phyloP scores from a whole-genome alignment of 2,888 invertebrate species.

The Dynastes grantii region DNA sequence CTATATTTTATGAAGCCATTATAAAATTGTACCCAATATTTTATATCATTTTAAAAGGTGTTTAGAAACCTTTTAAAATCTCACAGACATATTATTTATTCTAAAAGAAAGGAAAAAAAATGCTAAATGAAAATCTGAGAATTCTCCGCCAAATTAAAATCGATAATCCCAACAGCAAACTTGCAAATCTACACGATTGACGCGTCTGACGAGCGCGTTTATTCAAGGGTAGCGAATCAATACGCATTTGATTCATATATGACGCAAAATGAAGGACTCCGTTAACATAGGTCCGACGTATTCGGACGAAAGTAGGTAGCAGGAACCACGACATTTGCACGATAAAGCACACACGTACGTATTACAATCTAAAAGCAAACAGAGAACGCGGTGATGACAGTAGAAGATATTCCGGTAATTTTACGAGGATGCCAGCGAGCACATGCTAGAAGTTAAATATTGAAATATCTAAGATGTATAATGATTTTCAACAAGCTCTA shows the following conservation, averaged over 20 bases:
- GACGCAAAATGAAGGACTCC: conserved; percentile 1
- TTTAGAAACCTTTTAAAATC: too few species aligned
- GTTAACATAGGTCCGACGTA: conserved; percentile 21
- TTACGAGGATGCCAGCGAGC: not conserved
- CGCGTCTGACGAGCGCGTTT: conserved; percentile 8
- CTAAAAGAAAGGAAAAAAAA: not conserved
- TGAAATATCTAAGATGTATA: not conserved
- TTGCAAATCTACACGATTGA: not conserved
- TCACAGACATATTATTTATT: not conserved
- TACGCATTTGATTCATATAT: not conserved
- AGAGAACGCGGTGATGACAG: not conserved
- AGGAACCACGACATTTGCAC: not conserved
- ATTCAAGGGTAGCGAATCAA: conserved; percentile 14
- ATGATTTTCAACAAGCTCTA: conserved; percentile 16
- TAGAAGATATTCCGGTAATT: not conserved
- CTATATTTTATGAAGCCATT: too few species aligned
- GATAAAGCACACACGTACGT: not conserved
- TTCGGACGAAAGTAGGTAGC: not conserved
- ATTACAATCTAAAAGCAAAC: not conserved
- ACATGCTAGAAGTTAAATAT: not conserved
- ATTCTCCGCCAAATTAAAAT: conserved; percentile 20
- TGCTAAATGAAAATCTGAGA: not conserved
- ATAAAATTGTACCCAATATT: too few species aligned
- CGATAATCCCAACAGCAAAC: conserved; percentile 40
- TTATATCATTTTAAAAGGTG: too few species aligned